Evolutionary conservation across 2,113 vertebrate genomes (phyloP), one percentile per base, ranked within the genome.

Genomic region (Sylvilagus bachmani): DNA sequence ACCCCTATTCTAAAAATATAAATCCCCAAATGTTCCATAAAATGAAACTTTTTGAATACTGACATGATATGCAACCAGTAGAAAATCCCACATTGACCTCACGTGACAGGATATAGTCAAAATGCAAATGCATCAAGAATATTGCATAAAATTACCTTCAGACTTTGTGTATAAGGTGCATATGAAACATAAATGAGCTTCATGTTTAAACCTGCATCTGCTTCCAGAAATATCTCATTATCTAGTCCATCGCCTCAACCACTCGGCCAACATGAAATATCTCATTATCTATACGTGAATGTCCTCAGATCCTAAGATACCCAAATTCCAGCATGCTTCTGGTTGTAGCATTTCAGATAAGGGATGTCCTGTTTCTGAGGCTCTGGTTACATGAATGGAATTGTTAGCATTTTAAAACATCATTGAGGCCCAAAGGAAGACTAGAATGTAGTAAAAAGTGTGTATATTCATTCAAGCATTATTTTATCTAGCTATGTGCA

Each of bases 381-480:
- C n/a, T 82, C 16, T 92, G 22, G 77, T 95, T 19, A 73, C 22
- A 4, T 78, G 19, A 87, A 16, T 86, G 64, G 5, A 90, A 83
- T 12, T 74, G 29, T 53, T 24, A 58, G 4, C 11, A 84, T 2
- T 51, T 29, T 62, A 49, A 10, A 0, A 64, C 61, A 69, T 53
- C 10, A 66, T 24, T 27, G 7, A 16, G 67, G n/a, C 10, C 14
- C 19, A 58, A 13, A n/a, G 10, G 16, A 27, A 31, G 9, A 19
- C 4, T 36, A 5, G 2, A 67, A 33, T 12, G 1, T 0, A 80
- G 5, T 80, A 66, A 51, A n/a, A 64, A 2, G 10, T 38, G 2
- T 5, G 3, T 44, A 64, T 31, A 49, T 14, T 38, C 58, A 55
- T 33, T 55, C 19, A 69, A 3, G 3, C 13, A 27, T 49, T 61